Evolutionary conservation across 2,113 vertebrate species (phyloP).

Genomic region (Chaetodon trifascialis): DNA sequence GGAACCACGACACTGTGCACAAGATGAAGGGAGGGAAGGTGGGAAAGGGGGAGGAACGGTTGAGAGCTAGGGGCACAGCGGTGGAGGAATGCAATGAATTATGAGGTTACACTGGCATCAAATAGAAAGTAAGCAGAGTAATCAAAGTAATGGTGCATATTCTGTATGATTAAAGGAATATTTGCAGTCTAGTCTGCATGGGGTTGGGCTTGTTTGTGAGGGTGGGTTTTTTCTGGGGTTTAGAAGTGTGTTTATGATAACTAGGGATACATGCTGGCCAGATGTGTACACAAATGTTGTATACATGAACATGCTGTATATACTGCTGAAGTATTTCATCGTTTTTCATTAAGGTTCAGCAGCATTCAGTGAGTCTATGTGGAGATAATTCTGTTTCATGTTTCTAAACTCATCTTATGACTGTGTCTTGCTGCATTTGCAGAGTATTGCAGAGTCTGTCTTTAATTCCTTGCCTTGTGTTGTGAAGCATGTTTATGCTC

Average conservation of each 20-base stretch:
- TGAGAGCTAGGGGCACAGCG: slow-evolving; percentile 20
- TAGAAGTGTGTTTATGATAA: slow-evolving; percentile 5
- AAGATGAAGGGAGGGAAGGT: slow-evolving; percentile 60
- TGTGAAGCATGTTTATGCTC: slow-evolving; percentile 55
- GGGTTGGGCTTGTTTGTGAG: slow-evolving; percentile 3
- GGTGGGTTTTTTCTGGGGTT: slow-evolving; percentile 5
- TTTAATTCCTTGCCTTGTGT: slow-evolving; percentile 37
- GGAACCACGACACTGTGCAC: slow-evolving; percentile 59
- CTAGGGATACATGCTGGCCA: neutral
- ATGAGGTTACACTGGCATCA: slow-evolving; percentile 42
- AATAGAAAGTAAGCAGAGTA: slow-evolving; percentile 26
- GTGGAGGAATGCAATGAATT: slow-evolving; percentile 52
- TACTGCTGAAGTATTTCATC: neutral
- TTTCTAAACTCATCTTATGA: neutral
- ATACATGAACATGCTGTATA: neutral
- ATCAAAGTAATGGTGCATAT: slow-evolving; percentile 28
- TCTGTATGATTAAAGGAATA: slow-evolving; percentile 6
- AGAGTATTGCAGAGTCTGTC: slow-evolving; percentile 4
- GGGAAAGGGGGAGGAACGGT: slow-evolving; percentile 3
- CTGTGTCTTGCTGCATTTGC: neutral
- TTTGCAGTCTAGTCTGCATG: slow-evolving; percentile 5
- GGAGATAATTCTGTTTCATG: neutral
- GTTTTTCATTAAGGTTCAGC: neutral
- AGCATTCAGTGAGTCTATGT: neutral
- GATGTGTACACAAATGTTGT: neutral